Base-by-base conservation (phyloP, 2,888 invertebrate species). In the Lottia scabra region DNA sequence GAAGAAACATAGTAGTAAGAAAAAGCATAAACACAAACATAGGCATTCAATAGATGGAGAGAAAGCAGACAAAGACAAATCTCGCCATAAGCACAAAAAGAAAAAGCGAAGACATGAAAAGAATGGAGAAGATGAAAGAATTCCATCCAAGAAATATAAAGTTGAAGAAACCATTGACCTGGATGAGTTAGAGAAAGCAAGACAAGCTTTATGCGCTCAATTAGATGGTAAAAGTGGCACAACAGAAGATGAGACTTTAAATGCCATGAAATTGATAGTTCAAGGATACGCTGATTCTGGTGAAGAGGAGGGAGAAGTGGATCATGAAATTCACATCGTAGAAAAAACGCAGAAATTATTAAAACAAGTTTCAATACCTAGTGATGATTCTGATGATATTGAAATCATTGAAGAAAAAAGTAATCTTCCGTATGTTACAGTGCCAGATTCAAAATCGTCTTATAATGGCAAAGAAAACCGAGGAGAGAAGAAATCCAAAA, bases 11-110 rank as follows among this genome's bases (percentile, higher is more conserved):
- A 87, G 85, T 70, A 76, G 81, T 68, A 83, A 83, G 66, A 83
- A 84, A 70, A 86, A 86, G 78, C 92, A 93, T 87, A 95, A 94
- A 89, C 93, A 93, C 82, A 92, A 92, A 78, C 91, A 91, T 81
- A 92, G 92, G 84, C 91, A 91, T 81, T 64, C 69, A 12, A 71
- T 75, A 70, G 44, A 75, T 30, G 64, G 75, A 26, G 66, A 78
- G 62, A 69, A 69, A 43, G 75, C 75, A 65, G 75, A 72, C 26
- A 75, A 75, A 26, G 80, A 82, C 45, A 84, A 83, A 65, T 81
- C 81, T 46, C 82, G 82, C 27, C 80, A 83, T 67, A 85, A 84
- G 74, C 82, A 83, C 65, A 87, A 87, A 69, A 80, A 84, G 67
- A 86, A 87, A 74, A 85, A 85, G 69, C 84, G 83, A 65, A 82